phyloP scores from a whole-genome alignment of 1,140 invertebrate species.

The Pemphigus obesinymphae region DNA sequence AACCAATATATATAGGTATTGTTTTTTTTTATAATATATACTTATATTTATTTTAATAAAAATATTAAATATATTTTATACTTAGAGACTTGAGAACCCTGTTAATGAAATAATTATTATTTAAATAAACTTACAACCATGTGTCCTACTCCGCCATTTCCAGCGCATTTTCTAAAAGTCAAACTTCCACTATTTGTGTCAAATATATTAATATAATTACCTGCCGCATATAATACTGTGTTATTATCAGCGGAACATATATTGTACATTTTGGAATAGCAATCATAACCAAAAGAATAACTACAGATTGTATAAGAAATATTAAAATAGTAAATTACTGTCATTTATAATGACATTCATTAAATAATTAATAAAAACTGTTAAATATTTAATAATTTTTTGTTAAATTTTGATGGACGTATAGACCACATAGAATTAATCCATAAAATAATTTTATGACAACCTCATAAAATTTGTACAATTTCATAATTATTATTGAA shows the following conservation, averaged over 20 bases:
- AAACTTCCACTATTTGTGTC: constrained; percentile 61
- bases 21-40: too few relatives aligned
- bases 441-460: too few relatives aligned
- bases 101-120: constrained; percentile 50
- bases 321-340: not conserved
- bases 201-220: constrained; percentile 74
- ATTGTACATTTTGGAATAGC: constrained; percentile 68
- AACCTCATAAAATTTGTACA: too few relatives aligned
- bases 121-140: constrained; percentile 58
- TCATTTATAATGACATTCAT: not conserved
- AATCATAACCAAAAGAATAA: constrained; percentile 81
- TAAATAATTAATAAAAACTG: not conserved
- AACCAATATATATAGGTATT: too few relatives aligned
- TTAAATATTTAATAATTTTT: not conserved
- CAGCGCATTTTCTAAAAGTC: constrained; percentile 65
- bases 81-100: too few relatives aligned
- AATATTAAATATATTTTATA: too few relatives aligned
- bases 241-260: constrained; percentile 66
- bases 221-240: constrained; percentile 70
- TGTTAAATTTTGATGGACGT: not conserved
- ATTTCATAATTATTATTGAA: too few relatives aligned
- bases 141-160: constrained; percentile 71
- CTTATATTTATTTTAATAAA: too few relatives aligned
- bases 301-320: constrained; percentile 51
- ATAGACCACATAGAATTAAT: too few relatives aligned